Evolutionary conservation across 2,888 invertebrate genomes (phyloP).

Genomic region (Epinotia ramella): DNA sequence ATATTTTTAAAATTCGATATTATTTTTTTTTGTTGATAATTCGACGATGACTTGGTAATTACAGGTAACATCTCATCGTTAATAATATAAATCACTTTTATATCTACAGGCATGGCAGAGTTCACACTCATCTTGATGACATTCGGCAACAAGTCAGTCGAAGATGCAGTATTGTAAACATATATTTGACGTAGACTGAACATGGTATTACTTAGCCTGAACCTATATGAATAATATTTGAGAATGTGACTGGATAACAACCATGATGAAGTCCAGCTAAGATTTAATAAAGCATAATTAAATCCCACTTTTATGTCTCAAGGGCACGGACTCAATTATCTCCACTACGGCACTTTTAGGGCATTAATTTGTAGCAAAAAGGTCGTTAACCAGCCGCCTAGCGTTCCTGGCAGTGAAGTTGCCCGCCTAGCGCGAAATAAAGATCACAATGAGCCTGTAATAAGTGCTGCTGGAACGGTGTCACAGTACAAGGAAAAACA

Average conservation of each 20-base stretch:
- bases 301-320: constrained; percentile 16
- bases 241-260: neutral
- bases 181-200: neutral
- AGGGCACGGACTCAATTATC: constrained; percentile 21
- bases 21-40: too few relatives aligned
- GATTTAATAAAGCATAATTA: constrained; percentile 17
- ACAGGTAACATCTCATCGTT: too few relatives aligned
- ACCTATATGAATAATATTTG: neutral
- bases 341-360: constrained; percentile 7
- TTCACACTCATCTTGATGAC: too few relatives aligned
- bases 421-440: constrained; percentile 37
- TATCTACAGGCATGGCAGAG: too few relatives aligned
- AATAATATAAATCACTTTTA: too few relatives aligned
- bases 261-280: neutral
- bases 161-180: too few relatives aligned
- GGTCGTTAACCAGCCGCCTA: constrained; percentile 29
- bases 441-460: constrained; percentile 40
- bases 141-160: too few relatives aligned
- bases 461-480: constrained; percentile 17
- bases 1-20: too few relatives aligned
- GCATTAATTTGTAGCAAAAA: constrained; percentile 29
- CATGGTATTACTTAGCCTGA: neutral
- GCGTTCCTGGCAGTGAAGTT: constrained; percentile 24
- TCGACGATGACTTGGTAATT: too few relatives aligned
- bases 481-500: constrained; percentile 10